These are phyloP conservation scores for Scartelaos histophorus DNA, from an alignment of 2,113 vertebrate species.

Conservation along the genomic window DNA sequence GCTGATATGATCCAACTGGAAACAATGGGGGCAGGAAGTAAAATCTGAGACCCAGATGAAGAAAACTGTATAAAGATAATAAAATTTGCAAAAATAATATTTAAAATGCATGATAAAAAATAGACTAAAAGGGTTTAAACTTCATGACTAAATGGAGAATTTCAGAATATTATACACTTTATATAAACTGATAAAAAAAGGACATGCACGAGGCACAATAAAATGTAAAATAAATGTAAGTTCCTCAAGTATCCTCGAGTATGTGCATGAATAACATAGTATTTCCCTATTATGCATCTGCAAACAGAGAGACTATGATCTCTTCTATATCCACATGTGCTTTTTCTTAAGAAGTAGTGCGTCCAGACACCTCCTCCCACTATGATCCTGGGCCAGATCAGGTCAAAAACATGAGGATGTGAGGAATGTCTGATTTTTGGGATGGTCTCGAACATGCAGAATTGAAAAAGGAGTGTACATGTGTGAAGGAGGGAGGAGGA, in stretches of 20 bases:
- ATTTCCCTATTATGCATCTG: background rate
- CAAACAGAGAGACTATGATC: background rate
- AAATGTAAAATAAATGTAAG: too few relatives aligned
- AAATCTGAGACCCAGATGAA: too few relatives aligned
- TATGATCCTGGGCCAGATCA: conserved; percentile 31
- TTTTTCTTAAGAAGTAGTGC: conserved; percentile 8
- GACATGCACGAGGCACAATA: too few relatives aligned
- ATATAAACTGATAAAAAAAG: too few relatives aligned
- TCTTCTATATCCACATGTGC: conserved; percentile 1
- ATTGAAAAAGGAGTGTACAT: conserved; percentile 16
- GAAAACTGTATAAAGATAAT: too few relatives aligned
- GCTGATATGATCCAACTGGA: background rate
- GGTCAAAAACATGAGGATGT: conserved; percentile 33
- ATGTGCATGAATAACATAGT: background rate
- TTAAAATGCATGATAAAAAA: too few relatives aligned
- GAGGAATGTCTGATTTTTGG: conserved; percentile 36
- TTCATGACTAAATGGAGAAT: too few relatives aligned
- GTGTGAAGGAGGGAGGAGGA: background rate
- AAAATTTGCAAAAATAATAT: too few relatives aligned
- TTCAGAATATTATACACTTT: too few relatives aligned
- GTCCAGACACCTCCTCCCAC: background rate
- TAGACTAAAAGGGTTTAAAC: too few relatives aligned
- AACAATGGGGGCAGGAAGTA: background rate
- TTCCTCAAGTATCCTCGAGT: too few relatives aligned
- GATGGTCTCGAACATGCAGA: background rate